Conservation (phyloP, 1,140 invertebrate species). For the Drosophila malerkotliana region DNA sequence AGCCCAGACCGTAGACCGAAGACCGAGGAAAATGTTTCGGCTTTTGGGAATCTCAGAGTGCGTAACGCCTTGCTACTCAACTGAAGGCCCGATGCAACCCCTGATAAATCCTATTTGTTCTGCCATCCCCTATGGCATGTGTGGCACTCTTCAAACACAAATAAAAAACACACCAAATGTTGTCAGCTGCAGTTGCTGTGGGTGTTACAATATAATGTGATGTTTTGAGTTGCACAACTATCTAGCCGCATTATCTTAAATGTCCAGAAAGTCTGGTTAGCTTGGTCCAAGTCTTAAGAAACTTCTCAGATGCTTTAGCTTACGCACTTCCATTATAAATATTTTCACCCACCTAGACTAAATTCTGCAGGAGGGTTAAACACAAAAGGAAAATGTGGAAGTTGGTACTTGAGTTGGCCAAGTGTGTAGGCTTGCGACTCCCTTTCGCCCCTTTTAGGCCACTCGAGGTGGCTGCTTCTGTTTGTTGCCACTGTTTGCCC, state of each 20-base stretch:
- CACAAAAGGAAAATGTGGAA: constrained; percentile 50
- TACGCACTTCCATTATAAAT: constrained; percentile 5
- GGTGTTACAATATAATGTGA: constrained; percentile 41
- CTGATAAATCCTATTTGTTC: constrained; percentile 1
- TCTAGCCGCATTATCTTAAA: too few species aligned
- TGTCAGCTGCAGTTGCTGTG: constrained; percentile 64
- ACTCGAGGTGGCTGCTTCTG: constrained; percentile 32
- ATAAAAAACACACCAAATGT: constrained; percentile 50
- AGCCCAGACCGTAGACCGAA: constrained; percentile 19
- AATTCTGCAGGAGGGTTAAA: constrained; percentile 8
- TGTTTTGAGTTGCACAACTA: background rate
- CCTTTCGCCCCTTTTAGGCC: constrained; percentile 6
- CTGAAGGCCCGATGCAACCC: constrained; percentile 38
- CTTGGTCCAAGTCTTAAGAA: too few species aligned
- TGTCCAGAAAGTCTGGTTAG: too few species aligned
- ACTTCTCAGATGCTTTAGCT: background rate
- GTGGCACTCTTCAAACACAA: constrained; percentile 19
- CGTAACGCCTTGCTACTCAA: constrained; percentile 52
- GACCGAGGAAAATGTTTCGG: constrained; percentile 7
- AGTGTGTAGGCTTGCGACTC: constrained; percentile 27
- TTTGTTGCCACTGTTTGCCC: constrained; percentile 27
- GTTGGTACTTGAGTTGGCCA: constrained; percentile 61
- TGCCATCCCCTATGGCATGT: constrained; percentile 27
- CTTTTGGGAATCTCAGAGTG: constrained; percentile 44
- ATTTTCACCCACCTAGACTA: background rate